Evolutionary conservation across 2,888 invertebrate species (phyloP), one percentile per base, ranked within the genome.

Genomic region (Erannis defoliaria): DNA sequence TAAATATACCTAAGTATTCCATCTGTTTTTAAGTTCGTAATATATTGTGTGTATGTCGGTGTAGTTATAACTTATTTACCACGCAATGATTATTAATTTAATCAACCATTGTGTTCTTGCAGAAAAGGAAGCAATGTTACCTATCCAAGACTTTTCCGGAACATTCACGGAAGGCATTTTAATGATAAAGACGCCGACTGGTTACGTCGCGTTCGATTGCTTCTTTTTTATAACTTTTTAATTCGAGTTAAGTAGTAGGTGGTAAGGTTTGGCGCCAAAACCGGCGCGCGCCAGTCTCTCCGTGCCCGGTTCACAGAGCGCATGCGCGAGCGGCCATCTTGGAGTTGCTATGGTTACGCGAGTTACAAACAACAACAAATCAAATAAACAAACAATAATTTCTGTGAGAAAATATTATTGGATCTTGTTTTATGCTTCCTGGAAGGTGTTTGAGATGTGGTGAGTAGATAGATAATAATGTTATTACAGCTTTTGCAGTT

Each of bases 301-400:
- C 75, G 79, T 75, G 81, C 65, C 71, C 78, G 76, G 76, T 71
- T 55, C 54, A 61, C 74, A 51, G 81, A 72, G 80, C 86, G 88
- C 88, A 87, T 86, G 89, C 86, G 85, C 73, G 66, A 57, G 50
- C 72, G 71, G 85, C 84, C 84, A 84, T 86, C 71, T 84, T 85
- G 67, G 67, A 70, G 86, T 90, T 85, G 81, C 79, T 75, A 88
- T 88, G 83, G 87, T 82, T 74, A 89, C 86, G 84, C 69, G 81
- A 73, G 78, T 62, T 75, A 78, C 78, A 82, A 77, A 78, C 78
- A 84, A 85, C 83, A 78, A 78, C 45, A 58, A 33, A 19, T 10
- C 9, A 50, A 23, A 77, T 77, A 70, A 69, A 68, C 53, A 70
- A 53, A 60, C 64, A 70, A 73, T 68, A 62, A 62, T 55, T 63